Base-by-base conservation (phyloP, 2,888 invertebrate species). In the Rhyacophila evoluta region DNA sequence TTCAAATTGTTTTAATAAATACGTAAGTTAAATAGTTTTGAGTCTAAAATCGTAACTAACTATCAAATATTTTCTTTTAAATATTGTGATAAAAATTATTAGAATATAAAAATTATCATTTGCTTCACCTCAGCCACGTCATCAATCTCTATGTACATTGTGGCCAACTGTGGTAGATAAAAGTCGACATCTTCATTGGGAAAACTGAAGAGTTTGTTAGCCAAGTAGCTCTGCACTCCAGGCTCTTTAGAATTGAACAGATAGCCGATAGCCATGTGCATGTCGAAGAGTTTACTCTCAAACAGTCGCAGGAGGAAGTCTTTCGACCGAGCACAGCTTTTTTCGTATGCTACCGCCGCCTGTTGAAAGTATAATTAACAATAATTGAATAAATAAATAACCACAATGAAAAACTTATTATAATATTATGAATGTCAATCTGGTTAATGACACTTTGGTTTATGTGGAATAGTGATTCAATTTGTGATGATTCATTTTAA, bases 191-290 rank as follows among this genome's bases (percentile, higher is more conserved):
- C 97, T 83, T 91, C 92, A 86, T 96, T 93, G 33, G 94, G 93
- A 88, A 99, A 99, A 87, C 95, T 97, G 89, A 99, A 99, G 89
- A 99, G 93, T 88, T 97, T 96, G 90, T 99, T 99, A 83, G 97
- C 99, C 86, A 99, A 94, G 89, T 99, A 99, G 84, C 96, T 95
- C 85, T 98, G 96, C 83, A 99, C 98, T 81, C 98, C 99, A 39
- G 97, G 96, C 87, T 99, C 99, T 89, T 99, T 98, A 41, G 98
- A 98, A 87, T 98, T 98, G 88, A 98, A 98, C 79, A 99, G 91
- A 90, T 99, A 99, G 86, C 97, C 97, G 86, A 99, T 96, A 82
- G 99, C 99, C 92, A 99, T 98, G 83, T 97, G 96, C 92, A 99
- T 98, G 87, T 98, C 98, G 89, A 99, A 98, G 84, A 98, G 93